These are phyloP conservation scores for Penaeus vannamei DNA, from an alignment of 1,140 invertebrate species.

Conservation along the genomic window DNA sequence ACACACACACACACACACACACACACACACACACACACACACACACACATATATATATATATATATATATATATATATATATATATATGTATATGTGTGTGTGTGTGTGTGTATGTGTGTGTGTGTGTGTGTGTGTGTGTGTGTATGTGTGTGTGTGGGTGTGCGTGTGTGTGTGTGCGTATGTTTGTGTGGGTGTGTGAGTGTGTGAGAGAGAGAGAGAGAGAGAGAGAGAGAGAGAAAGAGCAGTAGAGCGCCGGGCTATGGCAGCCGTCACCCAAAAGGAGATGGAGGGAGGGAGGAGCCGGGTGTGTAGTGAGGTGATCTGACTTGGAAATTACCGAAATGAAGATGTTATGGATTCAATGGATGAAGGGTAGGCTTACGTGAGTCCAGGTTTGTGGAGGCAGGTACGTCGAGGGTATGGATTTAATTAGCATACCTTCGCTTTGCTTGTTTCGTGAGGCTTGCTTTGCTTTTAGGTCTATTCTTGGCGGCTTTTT, in stretches of 20 bases:
- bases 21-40: too few relatives aligned
- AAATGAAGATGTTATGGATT: conserved; percentile 53
- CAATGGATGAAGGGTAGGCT: conserved; percentile 19
- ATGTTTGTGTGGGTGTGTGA: neutral
- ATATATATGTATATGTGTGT: too few relatives aligned
- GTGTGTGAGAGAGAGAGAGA: neutral
- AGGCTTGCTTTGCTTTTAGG: too few relatives aligned
- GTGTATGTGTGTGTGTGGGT: neutral
- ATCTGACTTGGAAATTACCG: conserved; percentile 51
- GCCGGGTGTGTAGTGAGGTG: conserved; percentile 7
- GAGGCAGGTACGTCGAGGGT: neutral
- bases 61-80: too few relatives aligned
- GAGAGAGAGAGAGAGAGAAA: conserved; percentile 14
- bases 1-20: too few relatives aligned
- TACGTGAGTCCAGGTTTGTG: conserved; percentile 18
- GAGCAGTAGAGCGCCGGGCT: neutral
- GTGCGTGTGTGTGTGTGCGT: neutral
- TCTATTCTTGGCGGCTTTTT: too few relatives aligned
- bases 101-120: too few relatives aligned
- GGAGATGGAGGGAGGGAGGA: neutral
- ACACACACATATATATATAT: too few relatives aligned
- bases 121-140: too few relatives aligned
- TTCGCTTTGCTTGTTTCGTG: too few relatives aligned
- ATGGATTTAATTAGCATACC: too few relatives aligned
- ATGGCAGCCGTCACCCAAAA: neutral